Conservation (phyloP, 2,113 vertebrate genomes). For the Emydocephalus ijimae region DNA sequence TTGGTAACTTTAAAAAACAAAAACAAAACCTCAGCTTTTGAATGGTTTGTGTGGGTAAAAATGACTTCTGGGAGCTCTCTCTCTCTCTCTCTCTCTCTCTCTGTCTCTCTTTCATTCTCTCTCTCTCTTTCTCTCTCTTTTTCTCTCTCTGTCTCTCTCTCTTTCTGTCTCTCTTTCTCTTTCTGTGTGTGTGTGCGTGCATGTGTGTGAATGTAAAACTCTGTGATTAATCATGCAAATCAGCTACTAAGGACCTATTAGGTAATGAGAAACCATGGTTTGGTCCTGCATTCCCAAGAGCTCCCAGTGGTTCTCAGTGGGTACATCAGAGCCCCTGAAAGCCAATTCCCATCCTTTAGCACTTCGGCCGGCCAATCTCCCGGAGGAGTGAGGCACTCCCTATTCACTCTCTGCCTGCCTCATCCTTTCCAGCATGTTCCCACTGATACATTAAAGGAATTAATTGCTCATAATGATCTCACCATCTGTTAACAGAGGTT, state of each 20-base stretch:
- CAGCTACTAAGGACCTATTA: conserved; percentile 61
- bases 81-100: not conserved
- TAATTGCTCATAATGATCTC: conserved; percentile 99
- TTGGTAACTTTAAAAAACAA: conserved; percentile 29
- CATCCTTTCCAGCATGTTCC: conserved; percentile 90
- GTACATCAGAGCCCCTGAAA: conserved; percentile 65
- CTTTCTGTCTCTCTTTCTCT: too few relatives aligned
- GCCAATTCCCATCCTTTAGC: conserved; percentile 73
- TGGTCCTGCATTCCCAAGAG: conserved; percentile 57
- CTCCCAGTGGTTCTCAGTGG: conserved; percentile 57
- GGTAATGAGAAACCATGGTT: conserved; percentile 72
- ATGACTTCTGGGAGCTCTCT: conserved; percentile 39
- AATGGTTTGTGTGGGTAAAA: conserved; percentile 58
- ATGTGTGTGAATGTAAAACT: conserved; percentile 52
- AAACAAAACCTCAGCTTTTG: conserved; percentile 39
- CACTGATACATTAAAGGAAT: conserved; percentile 98
- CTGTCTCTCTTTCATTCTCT: too few relatives aligned
- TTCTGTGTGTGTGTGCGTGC: not conserved
- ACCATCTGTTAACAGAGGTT: conserved; percentile 96
- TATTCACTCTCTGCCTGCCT: conserved; percentile 83
- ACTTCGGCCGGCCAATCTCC: conserved; percentile 60
- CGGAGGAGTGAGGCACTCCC: conserved; percentile 74
- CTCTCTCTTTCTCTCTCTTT: too few relatives aligned
- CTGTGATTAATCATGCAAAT: conserved; percentile 67
- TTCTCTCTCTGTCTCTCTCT: not conserved